Conservation (phyloP, 2,888 invertebrate species). For the Carabus problematicus region DNA sequence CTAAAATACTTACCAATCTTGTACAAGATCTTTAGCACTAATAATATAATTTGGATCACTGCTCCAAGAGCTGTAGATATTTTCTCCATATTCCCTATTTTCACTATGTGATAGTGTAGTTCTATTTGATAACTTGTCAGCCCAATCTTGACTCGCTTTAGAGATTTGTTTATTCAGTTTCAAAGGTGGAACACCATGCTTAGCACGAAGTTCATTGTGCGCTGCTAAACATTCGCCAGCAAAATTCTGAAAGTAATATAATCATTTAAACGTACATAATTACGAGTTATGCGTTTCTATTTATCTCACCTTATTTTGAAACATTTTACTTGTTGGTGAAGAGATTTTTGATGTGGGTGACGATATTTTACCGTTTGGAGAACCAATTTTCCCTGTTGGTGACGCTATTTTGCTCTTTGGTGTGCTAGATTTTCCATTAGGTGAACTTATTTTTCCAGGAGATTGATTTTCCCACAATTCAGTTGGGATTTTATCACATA, state of each 20-base stretch:
- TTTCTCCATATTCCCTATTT: constrained; percentile 69
- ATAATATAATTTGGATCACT: constrained; percentile 70
- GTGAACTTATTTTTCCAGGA: constrained; percentile 21
- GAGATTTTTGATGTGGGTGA: background rate
- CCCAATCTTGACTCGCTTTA: constrained; percentile 63
- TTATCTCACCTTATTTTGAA: too few species aligned
- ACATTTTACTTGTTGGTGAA: too few species aligned
- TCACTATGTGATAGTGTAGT: constrained; percentile 65
- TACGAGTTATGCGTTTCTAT: too few species aligned
- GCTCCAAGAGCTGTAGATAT: constrained; percentile 75
- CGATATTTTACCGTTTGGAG: constrained; percentile 3
- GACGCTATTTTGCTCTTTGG: constrained; percentile 13
- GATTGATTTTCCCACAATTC: constrained; percentile 46
- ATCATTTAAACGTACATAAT: too few species aligned
- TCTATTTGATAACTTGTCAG: constrained; percentile 62
- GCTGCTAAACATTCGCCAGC: constrained; percentile 64
- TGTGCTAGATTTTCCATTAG: constrained; percentile 16
- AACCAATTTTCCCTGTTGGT: constrained; percentile 23
- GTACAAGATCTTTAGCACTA: constrained; percentile 72
- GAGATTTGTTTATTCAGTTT: constrained; percentile 64
- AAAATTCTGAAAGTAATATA: constrained; percentile 48
- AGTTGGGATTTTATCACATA: constrained; percentile 55
- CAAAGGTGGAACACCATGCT: constrained; percentile 65
- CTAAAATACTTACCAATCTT: constrained; percentile 66
- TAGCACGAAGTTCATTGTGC: constrained; percentile 66